These are phyloP conservation scores for Urophycis tenuis DNA, from an alignment of 2,797 vertebrate species.

Conservation along the genomic window DNA sequence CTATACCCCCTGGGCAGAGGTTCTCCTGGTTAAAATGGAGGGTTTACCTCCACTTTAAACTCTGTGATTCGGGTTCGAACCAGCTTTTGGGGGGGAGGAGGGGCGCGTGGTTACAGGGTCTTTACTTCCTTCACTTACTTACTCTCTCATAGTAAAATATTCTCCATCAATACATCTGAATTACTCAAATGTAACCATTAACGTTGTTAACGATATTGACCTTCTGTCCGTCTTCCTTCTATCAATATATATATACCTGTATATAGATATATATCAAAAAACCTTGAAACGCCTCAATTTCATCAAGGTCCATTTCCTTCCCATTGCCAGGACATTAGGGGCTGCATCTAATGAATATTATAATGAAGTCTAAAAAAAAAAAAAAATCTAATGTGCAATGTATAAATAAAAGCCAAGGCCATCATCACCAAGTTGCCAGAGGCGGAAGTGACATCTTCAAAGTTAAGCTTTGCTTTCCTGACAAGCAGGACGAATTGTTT, in stretches of 20 bases:
- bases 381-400: no score
- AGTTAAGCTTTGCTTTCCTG: no score
- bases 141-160: not conserved
- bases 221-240: not conserved
- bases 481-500: not conserved
- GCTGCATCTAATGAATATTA: not conserved
- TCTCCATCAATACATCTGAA: not conserved
- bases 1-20: no score
- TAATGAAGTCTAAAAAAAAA: no score
- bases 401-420: not conserved
- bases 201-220: not conserved
- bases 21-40: no score
- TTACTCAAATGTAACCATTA: not conserved
- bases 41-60: no score
- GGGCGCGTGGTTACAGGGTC: not conserved
- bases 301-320: not conserved
- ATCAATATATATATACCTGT: not conserved
- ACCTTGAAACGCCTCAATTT: no score
- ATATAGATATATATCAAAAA: not conserved
- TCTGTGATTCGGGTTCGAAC: not conserved
- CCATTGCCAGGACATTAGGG: not conserved
- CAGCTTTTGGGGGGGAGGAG: not conserved
- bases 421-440: not conserved
- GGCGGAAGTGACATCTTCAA: not conserved
- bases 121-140: not conserved